phyloP scores from a whole-genome alignment of 2,113 vertebrate species.

The Pogona vitticeps region DNA sequence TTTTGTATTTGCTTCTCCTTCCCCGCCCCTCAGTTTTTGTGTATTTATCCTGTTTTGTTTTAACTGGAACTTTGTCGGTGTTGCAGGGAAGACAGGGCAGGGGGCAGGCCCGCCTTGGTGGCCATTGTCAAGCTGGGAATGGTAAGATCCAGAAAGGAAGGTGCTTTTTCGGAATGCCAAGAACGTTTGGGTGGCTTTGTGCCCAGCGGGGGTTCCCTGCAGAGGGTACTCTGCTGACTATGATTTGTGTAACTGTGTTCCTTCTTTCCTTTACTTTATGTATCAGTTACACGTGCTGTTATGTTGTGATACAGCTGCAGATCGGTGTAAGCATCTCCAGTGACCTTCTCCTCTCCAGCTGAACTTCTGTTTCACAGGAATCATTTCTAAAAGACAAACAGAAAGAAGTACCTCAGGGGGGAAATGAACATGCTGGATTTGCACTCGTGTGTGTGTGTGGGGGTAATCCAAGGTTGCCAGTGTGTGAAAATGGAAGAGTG shows the following conservation, averaged over 20 bases:
- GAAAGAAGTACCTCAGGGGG: conserved; percentile 32
- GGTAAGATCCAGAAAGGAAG: background rate
- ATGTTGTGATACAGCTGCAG: conserved; percentile 70
- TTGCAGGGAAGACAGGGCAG: background rate
- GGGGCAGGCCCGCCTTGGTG: conserved; percentile 40
- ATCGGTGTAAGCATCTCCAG: conserved; percentile 60
- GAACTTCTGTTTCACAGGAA: conserved; percentile 50
- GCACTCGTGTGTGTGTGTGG: conserved; percentile 51
- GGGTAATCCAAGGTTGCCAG: background rate
- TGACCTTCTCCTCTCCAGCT: conserved; percentile 51
- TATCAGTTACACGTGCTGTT: conserved; percentile 67
- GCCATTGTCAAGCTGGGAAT: conserved; percentile 36
- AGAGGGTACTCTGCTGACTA: conserved; percentile 47
- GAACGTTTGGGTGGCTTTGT: conserved; percentile 37
- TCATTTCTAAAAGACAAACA: conserved; percentile 43
- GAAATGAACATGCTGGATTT: conserved; percentile 63
- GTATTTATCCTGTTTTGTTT: conserved; percentile 36
- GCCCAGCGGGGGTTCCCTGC: conserved; percentile 22
- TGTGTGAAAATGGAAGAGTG: background rate
- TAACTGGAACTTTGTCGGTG: conserved; percentile 27
- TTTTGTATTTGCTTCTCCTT: conserved; percentile 34
- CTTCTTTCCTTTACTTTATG: conserved; percentile 61
- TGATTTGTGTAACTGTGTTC: conserved; percentile 48
- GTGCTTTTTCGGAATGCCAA: conserved; percentile 49
- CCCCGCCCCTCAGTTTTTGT: conserved; percentile 29